Evolutionary conservation across 2,888 invertebrate species (phyloP).

Genomic region (Cetonia aurata): DNA sequence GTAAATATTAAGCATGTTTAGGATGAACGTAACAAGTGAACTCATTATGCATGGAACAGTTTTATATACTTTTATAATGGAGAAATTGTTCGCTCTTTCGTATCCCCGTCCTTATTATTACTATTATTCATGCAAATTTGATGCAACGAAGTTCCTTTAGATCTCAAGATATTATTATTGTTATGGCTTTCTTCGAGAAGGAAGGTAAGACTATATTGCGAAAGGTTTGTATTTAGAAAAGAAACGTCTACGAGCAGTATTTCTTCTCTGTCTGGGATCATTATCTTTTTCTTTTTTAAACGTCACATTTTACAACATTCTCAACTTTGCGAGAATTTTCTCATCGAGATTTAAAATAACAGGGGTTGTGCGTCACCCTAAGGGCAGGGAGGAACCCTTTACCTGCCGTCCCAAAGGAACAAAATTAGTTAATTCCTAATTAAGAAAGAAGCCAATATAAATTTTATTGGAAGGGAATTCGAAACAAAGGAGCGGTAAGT

Average conservation of each 20-base stretch:
- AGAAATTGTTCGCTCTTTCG: too few relatives aligned
- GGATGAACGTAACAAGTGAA: too few relatives aligned
- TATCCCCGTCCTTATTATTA: too few relatives aligned
- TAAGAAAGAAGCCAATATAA: slow-evolving; percentile 34
- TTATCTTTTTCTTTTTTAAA: not conserved
- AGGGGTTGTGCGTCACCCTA: not conserved
- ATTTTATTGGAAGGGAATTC: slow-evolving; percentile 18
- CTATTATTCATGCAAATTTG: too few relatives aligned
- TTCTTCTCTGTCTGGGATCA: not conserved
- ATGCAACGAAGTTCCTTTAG: too few relatives aligned
- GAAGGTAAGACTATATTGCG: not conserved
- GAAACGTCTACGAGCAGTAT: not conserved
- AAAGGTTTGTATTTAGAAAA: not conserved
- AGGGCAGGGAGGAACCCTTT: slow-evolving; percentile 1
- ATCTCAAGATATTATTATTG: too few relatives aligned
- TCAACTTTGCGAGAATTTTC: not conserved
- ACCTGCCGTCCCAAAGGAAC: slow-evolving; percentile 7
- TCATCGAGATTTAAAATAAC: not conserved
- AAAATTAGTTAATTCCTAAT: slow-evolving; percentile 36
- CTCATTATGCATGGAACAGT: too few relatives aligned
- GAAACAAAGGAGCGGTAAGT: slow-evolving; percentile 1
- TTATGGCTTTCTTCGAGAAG: too few relatives aligned
- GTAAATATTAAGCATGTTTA: slow-evolving; percentile 6
- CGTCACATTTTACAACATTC: not conserved
- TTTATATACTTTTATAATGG: too few relatives aligned